Conservation (phyloP, 2,888 invertebrate species). For the Scelioninae gen. 2 region DNA sequence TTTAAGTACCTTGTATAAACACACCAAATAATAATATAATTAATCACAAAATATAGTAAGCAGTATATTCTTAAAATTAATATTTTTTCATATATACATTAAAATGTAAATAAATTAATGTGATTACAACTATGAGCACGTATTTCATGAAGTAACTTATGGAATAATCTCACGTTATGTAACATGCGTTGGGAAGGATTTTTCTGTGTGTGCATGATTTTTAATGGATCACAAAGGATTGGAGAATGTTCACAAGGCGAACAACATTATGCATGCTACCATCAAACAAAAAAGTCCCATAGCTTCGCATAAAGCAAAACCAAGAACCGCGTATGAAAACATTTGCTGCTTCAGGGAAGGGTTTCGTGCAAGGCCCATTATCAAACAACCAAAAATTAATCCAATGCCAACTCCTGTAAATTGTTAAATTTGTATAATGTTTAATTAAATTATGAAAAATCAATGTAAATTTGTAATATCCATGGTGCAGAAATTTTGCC, state of each 20-base stretch:
- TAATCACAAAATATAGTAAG: no score
- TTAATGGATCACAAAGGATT: slow-evolving; percentile 16
- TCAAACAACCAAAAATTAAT: slow-evolving; percentile 96
- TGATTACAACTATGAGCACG: no score
- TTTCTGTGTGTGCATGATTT: no score
- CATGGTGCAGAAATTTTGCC: no score
- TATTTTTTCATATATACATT: no score
- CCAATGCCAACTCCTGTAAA: slow-evolving; percentile 95
- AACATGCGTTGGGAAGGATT: neutral
- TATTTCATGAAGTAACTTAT: no score
- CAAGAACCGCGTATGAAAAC: slow-evolving; percentile 98
- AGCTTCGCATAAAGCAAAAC: slow-evolving; percentile 98
- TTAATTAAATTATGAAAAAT: neutral
- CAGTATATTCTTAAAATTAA: no score
- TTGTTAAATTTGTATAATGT: slow-evolving; percentile 5
- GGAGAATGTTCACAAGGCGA: slow-evolving; percentile 86
- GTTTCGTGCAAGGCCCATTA: slow-evolving; percentile 97
- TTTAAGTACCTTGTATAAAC: no score
- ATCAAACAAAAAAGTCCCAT: slow-evolving; percentile 99
- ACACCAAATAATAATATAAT: no score
- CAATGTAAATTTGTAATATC: no score
- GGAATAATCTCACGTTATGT: neutral
- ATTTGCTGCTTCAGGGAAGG: slow-evolving; percentile 98
- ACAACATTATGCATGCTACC: slow-evolving; percentile 98
- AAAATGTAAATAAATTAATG: no score